Base-by-base conservation (phyloP, 2,113 vertebrate species). In the Lates calcarifer region DNA sequence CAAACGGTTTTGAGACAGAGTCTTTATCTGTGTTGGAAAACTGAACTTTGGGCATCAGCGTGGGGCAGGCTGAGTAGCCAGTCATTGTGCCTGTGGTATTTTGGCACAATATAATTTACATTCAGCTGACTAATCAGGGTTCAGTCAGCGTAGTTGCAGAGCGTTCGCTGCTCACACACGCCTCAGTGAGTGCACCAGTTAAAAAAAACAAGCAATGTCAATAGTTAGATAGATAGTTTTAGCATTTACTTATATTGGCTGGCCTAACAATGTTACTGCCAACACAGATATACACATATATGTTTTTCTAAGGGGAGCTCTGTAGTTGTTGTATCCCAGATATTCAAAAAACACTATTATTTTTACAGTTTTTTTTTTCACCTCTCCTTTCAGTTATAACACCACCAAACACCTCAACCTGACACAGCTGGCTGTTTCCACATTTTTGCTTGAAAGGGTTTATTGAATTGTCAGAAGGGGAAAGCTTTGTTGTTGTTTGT, bases 81-180 rank as follows among this genome's bases (percentile, higher is more conserved):
- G 28, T 79, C 64, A 35, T 22, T 33, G 60, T 29, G 71, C n/a
- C 51, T 37, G 41, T 60, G 13, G 53, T 76, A 58, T 31, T 76
- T 64, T 76, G 73, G 56, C 45, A 47, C 33, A 63, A 45, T 45
- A 17, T 57, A 33, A 82, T 74, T 65, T 37, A 47, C 49, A 73
- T 69, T 74, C 17, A 31, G 56, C 57, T 39, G 28, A 51, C 10
- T 67, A 61, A 68, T 62, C 56, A 64, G 53, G 61, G 61, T 73
- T 72, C 55, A 81, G 68, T 37, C 61, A 66, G 56, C 43, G 37
- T 17, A 47, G 67, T 10, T 26, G 53, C 53, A 47, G 45, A 60
- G 18, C 0, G 22, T 29, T 69, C 24, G 7, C 28, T 53, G 53
- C 43, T 70, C 33, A 41, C 37, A 35, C 47, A 56, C 20, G 33